A percentile compares a stretch with the other conserved stretches of the same genome.
phyloP scores from a whole-genome alignment of 2,113 vertebrate species.

The Saccopteryx leptura region DNA sequence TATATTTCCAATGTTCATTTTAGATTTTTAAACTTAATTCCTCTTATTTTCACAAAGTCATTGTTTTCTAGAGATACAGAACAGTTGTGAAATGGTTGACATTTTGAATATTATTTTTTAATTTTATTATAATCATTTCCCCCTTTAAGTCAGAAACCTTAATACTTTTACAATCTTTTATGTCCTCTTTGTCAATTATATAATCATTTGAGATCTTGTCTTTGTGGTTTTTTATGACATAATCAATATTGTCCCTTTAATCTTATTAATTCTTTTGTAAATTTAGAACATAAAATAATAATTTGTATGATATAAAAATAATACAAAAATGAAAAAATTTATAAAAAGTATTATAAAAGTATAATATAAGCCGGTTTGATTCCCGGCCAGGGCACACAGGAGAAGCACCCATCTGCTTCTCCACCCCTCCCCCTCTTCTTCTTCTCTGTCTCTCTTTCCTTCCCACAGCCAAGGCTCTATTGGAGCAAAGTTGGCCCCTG shows the following conservation, averaged over 20 bases:
- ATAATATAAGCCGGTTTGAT: too few relatives aligned
- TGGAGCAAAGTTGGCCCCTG: too few relatives aligned
- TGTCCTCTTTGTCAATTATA: neutral
- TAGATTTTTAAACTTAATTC: neutral
- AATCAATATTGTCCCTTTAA: slow-evolving; percentile 27
- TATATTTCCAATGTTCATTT: neutral
- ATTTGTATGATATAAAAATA: neutral
- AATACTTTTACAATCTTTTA: slow-evolving; percentile 8
- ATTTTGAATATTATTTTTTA: slow-evolving; percentile 9
- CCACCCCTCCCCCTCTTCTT: too few relatives aligned
- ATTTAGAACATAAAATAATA: slow-evolving; percentile 13
- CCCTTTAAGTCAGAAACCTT: neutral
- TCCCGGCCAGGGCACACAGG: too few relatives aligned
- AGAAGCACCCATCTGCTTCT: too few relatives aligned
- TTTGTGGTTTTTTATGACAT: neutral
- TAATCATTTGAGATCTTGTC: slow-evolving; percentile 19
- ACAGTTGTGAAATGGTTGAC: neutral
- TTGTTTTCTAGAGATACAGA: slow-evolving; percentile 23
- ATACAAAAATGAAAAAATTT: neutral
- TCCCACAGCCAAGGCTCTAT: too few relatives aligned
- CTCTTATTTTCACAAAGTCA: slow-evolving; percentile 37
- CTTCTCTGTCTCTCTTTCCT: too few relatives aligned
- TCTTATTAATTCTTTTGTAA: neutral
- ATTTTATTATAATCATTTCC: neutral
- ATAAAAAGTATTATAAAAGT: too few relatives aligned